phyloP scores from a whole-genome alignment of 2,797 vertebrate species.

The Chelonia mydas region DNA sequence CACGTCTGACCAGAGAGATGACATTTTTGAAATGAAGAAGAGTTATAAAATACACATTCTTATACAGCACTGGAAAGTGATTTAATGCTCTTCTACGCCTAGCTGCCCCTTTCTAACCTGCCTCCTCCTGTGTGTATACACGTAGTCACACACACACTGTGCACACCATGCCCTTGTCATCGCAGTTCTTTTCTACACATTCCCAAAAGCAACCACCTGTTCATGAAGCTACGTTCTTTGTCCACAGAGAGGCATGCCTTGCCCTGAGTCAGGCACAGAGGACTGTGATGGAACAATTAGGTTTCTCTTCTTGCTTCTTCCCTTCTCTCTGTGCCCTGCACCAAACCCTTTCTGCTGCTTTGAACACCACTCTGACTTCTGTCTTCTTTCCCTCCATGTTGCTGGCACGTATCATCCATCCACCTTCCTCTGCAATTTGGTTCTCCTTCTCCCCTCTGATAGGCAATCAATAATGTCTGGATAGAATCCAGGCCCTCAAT shows the following conservation, averaged over 20 bases:
- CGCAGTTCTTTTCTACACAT: neutral
- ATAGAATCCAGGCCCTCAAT: neutral
- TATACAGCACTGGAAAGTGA: neutral
- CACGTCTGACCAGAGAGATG: accelerated
- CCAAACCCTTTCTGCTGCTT: too few relatives aligned
- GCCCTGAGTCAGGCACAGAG: neutral
- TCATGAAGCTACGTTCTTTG: neutral
- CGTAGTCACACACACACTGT: neutral
- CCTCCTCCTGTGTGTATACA: neutral
- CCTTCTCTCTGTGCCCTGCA: too few relatives aligned
- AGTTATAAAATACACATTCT: neutral
- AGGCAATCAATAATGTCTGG: accelerated
- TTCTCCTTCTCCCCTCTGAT: neutral
- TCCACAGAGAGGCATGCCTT: neutral
- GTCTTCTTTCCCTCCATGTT: accelerated
- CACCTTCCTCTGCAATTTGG: accelerated
- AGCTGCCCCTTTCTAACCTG: neutral
- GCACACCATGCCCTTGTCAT: neutral
- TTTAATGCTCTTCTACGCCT: accelerated
- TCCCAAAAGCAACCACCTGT: neutral
- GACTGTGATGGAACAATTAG: neutral
- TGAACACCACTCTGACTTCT: neutral
- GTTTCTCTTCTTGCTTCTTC: too few relatives aligned
- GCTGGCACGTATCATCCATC: accelerated
- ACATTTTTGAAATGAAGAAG: accelerated